phyloP scores from a whole-genome alignment of 2,113 vertebrate genomes.

The Xenopus borealis region DNA sequence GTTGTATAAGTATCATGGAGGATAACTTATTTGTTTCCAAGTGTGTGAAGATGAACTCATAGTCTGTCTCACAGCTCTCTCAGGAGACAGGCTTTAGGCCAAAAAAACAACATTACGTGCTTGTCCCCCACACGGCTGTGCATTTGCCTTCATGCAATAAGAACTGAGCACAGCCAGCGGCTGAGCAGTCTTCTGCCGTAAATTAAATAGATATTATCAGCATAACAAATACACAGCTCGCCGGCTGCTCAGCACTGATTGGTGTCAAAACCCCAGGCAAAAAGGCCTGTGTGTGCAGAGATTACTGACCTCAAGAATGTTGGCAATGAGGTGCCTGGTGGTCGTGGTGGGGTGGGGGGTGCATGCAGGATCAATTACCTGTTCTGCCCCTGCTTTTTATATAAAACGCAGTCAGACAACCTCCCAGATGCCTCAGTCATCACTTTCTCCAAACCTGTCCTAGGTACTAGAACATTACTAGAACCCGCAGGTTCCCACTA shows the following conservation, averaged over 20 bases:
- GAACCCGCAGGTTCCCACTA: too few species aligned
- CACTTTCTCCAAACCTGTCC: too few species aligned
- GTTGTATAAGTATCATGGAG: not conserved
- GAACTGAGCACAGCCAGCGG: conserved; percentile 19
- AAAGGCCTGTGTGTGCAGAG: conserved; percentile 31
- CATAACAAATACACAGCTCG: conserved; percentile 35
- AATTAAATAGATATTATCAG: conserved; percentile 47
- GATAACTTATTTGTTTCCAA: not conserved
- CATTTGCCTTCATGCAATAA: conserved; percentile 24
- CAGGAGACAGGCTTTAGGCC: conserved; percentile 5
- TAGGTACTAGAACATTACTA: too few species aligned
- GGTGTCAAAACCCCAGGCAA: conserved; percentile 25
- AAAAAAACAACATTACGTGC: not conserved
- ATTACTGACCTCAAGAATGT: conserved; percentile 29
- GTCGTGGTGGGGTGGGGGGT: too few species aligned
- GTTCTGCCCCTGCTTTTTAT: not conserved
- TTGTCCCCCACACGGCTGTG: conserved; percentile 13
- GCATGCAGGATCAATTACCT: not conserved
- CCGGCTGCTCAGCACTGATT: conserved; percentile 32
- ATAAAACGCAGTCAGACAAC: not conserved
- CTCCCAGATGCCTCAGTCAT: not conserved
- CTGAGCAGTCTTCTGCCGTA: conserved; percentile 35
- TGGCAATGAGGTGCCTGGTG: not conserved
- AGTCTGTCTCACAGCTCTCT: not conserved
- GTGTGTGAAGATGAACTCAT: not conserved